Evolutionary conservation across 1,140 invertebrate genomes (phyloP).

Genomic region (Drosophila paulistorum): DNA sequence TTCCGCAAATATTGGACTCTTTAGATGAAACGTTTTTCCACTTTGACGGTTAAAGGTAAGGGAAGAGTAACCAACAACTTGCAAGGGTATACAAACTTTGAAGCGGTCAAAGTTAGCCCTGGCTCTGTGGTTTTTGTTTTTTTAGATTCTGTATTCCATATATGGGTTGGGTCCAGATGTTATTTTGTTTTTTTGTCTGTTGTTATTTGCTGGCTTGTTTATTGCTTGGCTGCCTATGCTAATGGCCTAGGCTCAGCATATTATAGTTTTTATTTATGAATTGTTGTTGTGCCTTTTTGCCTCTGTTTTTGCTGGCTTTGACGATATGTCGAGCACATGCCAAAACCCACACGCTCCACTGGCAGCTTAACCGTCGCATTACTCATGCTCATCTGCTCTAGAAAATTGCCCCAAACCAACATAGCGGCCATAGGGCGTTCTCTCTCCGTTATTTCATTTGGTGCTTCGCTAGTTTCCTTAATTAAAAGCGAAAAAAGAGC

Average conservation of each 20-base stretch:
- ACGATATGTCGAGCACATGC: constrained; percentile 46
- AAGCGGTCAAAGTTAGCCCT: too few species aligned
- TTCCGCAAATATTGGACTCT: too few species aligned
- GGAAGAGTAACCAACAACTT: too few species aligned
- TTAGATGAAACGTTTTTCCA: too few species aligned
- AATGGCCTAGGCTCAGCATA: constrained; percentile 48
- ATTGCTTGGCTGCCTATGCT: constrained; percentile 60
- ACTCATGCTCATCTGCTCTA: constrained; percentile 56
- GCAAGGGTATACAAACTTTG: too few species aligned
- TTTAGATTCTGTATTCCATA: constrained; percentile 30
- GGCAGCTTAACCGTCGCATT: constrained; percentile 49
- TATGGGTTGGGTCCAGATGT: constrained; percentile 11
- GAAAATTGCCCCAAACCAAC: constrained; percentile 47
- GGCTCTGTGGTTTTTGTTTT: too few species aligned
- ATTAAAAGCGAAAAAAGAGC: constrained; percentile 53
- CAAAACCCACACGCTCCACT: constrained; percentile 55
- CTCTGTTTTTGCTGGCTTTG: constrained; percentile 23
- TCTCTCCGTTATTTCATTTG: constrained; percentile 29
- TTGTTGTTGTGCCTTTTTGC: constrained; percentile 12
- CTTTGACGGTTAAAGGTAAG: too few species aligned
- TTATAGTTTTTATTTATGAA: constrained; percentile 26
- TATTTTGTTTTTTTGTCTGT: constrained; percentile 24
- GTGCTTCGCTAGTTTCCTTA: constrained; percentile 59
- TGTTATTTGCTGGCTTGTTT: constrained; percentile 24
- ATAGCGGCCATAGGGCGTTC: constrained; percentile 39